Evolutionary conservation across 2,797 vertebrate genomes (phyloP).

Genomic region (Novumbra hubbsi): DNA sequence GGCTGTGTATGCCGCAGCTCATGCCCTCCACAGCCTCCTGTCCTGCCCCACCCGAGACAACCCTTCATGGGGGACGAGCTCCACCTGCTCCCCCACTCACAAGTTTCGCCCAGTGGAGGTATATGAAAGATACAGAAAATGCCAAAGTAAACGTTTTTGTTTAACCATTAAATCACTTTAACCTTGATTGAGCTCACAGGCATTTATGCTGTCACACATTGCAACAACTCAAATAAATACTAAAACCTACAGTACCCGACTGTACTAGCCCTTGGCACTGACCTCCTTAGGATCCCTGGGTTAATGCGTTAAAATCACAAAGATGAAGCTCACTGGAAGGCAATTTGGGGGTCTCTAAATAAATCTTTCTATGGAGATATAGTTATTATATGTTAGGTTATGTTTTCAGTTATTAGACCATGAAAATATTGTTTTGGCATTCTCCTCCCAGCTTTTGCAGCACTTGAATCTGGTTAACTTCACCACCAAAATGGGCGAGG

Average conservation of each 20-base stretch:
- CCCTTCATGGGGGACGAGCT: constrained; percentile 23
- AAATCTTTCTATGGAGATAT: background rate
- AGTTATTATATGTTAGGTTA: no score
- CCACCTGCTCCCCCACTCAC: constrained; percentile 49
- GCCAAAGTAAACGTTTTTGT: background rate
- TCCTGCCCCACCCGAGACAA: constrained; percentile 47
- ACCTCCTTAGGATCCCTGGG: no score
- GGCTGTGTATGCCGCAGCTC: constrained; percentile 71
- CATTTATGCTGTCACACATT: no score
- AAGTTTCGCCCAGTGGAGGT: constrained; percentile 62
- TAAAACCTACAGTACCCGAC: background rate
- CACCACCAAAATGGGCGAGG: constrained; percentile 67
- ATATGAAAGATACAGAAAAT: background rate
- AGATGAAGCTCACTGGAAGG: no score
- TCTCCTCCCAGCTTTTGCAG: constrained; percentile 56
- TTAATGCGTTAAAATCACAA: no score
- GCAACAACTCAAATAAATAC: background rate
- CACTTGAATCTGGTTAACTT: constrained; percentile 63
- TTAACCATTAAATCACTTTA: background rate
- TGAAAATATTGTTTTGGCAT: background rate
- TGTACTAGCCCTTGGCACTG: no score
- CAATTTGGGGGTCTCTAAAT: no score
- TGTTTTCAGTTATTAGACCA: background rate
- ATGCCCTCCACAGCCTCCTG: constrained; percentile 68
- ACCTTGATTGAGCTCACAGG: no score